Evolutionary conservation across 2,888 invertebrate species (phyloP).

Genomic region (Drosophila vallismaia): DNA sequence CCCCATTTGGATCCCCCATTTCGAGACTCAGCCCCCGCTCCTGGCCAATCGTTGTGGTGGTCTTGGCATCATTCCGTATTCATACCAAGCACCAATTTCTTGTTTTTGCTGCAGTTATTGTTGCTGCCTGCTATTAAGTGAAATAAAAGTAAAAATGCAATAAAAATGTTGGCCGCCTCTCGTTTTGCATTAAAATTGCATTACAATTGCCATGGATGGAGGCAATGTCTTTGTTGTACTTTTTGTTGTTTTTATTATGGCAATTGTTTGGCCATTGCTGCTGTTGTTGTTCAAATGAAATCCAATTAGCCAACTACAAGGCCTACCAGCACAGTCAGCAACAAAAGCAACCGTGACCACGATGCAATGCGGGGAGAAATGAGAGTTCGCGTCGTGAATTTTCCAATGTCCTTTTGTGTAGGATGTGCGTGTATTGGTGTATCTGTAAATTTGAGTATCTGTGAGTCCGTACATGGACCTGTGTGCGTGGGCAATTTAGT

Average conservation of each 20-base stretch:
- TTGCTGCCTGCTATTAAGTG: conserved; percentile 71
- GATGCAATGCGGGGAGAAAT: conserved; percentile 18
- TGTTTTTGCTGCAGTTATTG: conserved; percentile 59
- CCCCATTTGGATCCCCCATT: conserved; percentile 6
- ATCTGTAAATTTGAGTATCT: conserved; percentile 23
- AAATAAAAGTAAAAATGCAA: conserved; percentile 77
- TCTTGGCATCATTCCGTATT: conserved; percentile 81
- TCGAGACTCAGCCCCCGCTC: conserved; percentile 1
- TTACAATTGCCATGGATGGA: conserved; percentile 70
- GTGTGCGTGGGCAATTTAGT: conserved; percentile 55
- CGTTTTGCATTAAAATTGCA: conserved; percentile 81
- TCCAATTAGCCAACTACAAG: conserved; percentile 77
- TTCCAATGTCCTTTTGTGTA: conserved; percentile 52
- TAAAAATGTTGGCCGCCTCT: conserved; percentile 73
- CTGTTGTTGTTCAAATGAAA: conserved; percentile 71
- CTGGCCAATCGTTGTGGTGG: conserved; percentile 65
- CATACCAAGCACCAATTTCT: conserved; percentile 82
- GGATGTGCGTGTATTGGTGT: conserved; percentile 2
- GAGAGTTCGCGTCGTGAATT: conserved; percentile 57
- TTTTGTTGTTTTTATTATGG: conserved; percentile 64
- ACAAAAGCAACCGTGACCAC: conserved; percentile 31
- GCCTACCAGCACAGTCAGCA: conserved; percentile 56
- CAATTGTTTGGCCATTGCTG: conserved; percentile 47
- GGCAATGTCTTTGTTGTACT: conserved; percentile 37
- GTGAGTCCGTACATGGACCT: conserved; percentile 20